Conservation (phyloP, 1,140 invertebrate species). For the Pseudomyrmex pallidus region DNA sequence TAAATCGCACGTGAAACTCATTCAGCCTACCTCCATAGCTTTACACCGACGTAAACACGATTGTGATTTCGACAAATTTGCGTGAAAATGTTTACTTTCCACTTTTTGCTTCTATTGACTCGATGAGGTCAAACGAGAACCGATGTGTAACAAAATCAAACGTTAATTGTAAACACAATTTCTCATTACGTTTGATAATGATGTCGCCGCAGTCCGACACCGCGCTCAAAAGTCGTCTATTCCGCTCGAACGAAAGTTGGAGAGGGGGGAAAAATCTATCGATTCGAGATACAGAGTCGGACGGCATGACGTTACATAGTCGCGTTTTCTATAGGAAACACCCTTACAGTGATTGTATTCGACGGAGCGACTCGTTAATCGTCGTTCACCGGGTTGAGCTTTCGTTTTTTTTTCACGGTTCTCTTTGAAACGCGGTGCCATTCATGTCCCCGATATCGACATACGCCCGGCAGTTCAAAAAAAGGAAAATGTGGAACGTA, state of each 20-base stretch:
- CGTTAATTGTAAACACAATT: neutral
- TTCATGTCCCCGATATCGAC: constrained; percentile 61
- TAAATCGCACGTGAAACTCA: neutral
- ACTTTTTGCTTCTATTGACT: neutral
- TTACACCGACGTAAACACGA: neutral
- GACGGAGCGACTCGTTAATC: constrained; percentile 60
- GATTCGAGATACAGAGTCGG: constrained; percentile 34
- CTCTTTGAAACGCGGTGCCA: constrained; percentile 60
- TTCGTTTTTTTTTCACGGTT: constrained; percentile 44
- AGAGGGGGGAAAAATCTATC: constrained; percentile 10
- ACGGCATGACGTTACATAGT: constrained; percentile 46
- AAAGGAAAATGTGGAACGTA: constrained; percentile 47
- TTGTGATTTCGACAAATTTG: constrained; percentile 3
- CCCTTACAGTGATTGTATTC: constrained; percentile 56
- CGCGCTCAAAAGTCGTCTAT: neutral
- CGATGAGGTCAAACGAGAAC: neutral
- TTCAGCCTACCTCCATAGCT: neutral
- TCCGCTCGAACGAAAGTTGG: neutral
- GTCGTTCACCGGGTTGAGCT: constrained; percentile 39
- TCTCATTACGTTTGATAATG: constrained; percentile 21
- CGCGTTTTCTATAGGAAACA: constrained; percentile 47
- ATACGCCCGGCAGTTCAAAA: constrained; percentile 29
- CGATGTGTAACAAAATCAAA: neutral
- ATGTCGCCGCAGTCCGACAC: neutral
- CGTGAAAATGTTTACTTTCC: neutral